These are phyloP conservation scores for Drosophila setifemur DNA, from an alignment of 1,140 invertebrate genomes.

Conservation along the genomic window DNA sequence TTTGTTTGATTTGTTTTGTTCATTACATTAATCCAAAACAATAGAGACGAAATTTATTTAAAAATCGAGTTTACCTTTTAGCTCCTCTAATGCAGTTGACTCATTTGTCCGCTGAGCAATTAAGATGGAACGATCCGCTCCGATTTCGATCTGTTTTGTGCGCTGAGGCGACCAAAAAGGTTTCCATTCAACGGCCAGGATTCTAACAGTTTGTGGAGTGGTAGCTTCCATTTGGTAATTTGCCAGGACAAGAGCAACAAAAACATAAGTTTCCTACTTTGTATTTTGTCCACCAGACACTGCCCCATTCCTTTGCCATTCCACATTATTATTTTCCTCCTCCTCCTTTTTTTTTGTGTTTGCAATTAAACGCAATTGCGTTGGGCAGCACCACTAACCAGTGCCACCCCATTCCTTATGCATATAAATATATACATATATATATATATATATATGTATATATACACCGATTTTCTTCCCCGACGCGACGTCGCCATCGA, in stretches of 20 bases:
- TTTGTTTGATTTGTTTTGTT: too few species aligned
- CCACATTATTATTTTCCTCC: conserved; percentile 28
- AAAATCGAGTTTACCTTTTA: neutral
- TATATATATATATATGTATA: neutral
- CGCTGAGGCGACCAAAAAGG: conserved; percentile 28
- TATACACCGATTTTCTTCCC: neutral
- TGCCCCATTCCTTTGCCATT: conserved; percentile 16
- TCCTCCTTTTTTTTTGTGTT: conserved; percentile 10
- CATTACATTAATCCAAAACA: too few species aligned
- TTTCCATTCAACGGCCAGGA: conserved; percentile 24
- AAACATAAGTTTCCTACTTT: conserved; percentile 51
- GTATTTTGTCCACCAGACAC: conserved; percentile 56
- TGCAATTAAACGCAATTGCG: conserved; percentile 78
- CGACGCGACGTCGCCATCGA: conserved; percentile 55
- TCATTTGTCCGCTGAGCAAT: conserved; percentile 35
- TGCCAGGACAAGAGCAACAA: conserved; percentile 46
- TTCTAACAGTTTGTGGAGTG: conserved; percentile 53
- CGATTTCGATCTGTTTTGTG: conserved; percentile 54
- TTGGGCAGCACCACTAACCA: conserved; percentile 18
- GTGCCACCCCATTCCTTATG: neutral
- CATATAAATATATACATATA: neutral
- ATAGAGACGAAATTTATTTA: neutral
- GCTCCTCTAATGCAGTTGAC: neutral
- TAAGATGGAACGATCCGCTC: conserved; percentile 23
- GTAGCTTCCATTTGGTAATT: conserved; percentile 64